Percentiles rank a stretch among this genome's conserved stretches.
Evolutionary conservation across 2,888 invertebrate genomes (phyloP).

Genomic region (Clitarchus hookeri): DNA sequence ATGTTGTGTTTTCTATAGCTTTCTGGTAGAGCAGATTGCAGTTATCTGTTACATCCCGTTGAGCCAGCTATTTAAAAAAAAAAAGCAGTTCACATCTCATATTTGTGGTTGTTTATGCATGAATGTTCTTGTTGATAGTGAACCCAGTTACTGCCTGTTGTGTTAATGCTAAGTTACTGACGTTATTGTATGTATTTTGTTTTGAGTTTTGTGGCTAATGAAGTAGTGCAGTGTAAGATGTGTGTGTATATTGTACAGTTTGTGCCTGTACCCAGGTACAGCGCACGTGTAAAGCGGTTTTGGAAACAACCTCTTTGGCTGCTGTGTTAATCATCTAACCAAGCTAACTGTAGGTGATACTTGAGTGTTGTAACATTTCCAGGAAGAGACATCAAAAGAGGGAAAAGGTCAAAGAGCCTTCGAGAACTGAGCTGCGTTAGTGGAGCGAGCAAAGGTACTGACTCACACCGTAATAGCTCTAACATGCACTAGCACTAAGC

Average conservation of each 20-base stretch:
- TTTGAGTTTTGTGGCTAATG: too few species aligned
- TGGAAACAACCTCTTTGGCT: neutral
- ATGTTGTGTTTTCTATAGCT: neutral
- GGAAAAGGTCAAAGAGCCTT: conserved; percentile 62
- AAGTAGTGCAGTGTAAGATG: too few species aligned
- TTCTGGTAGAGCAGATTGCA: neutral
- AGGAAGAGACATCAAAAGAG: conserved; percentile 57
- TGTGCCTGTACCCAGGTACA: neutral
- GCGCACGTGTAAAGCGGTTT: neutral
- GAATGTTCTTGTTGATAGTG: neutral
- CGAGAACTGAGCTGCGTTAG: conserved; percentile 66
- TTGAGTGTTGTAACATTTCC: conserved; percentile 46
- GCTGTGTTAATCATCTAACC: conserved; percentile 7
- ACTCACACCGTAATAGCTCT: conserved; percentile 37
- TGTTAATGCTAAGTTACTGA: neutral
- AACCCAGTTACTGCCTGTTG: neutral
- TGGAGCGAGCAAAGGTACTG: conserved; percentile 59
- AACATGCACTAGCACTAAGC: conserved; percentile 34
- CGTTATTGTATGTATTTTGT: neutral
- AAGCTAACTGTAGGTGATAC: conserved; percentile 14
- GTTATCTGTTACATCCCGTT: too few species aligned
- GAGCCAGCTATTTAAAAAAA: too few species aligned
- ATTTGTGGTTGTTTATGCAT: neutral
- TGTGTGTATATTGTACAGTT: neutral
- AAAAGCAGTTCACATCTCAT: neutral